Evolutionary conservation across 2,888 invertebrate genomes (phyloP).

Genomic region (Harpalus rubripes): DNA sequence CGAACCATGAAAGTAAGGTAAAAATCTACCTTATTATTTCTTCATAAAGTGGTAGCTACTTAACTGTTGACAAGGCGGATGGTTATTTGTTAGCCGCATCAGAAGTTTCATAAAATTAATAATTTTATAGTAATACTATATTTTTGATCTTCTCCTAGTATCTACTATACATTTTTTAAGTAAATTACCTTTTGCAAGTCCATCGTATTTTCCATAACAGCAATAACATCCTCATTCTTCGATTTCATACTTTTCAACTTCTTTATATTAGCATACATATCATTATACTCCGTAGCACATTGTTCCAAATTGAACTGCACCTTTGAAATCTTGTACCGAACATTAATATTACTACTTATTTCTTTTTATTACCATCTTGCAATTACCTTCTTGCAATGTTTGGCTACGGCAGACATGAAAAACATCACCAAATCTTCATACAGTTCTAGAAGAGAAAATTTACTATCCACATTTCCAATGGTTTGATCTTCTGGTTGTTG

Average conservation of each 20-base stretch:
- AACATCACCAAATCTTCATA: slow-evolving; percentile 75
- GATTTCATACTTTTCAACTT: slow-evolving; percentile 13
- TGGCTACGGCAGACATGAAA: slow-evolving; percentile 76
- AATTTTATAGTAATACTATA: too few species aligned
- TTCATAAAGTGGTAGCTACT: too few species aligned
- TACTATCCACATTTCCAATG: slow-evolving; percentile 72
- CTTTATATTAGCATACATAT: slow-evolving; percentile 15
- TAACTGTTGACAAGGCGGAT: too few species aligned
- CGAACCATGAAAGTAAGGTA: too few species aligned
- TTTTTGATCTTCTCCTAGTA: too few species aligned
- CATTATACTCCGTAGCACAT: slow-evolving; percentile 48
- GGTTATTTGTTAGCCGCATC: too few species aligned
- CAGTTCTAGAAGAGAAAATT: slow-evolving; percentile 74
- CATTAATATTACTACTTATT: too few species aligned
- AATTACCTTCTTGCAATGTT: slow-evolving; percentile 75
- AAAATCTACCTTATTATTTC: too few species aligned
- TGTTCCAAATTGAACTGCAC: slow-evolving; percentile 48
- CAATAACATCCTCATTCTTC: background rate
- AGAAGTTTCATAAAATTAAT: too few species aligned
- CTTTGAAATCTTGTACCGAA: slow-evolving; percentile 35
- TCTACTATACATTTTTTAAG: too few species aligned
- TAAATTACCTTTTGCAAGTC: slow-evolving; percentile 71
- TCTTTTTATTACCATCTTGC: background rate
- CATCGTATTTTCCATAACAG: slow-evolving; percentile 43
- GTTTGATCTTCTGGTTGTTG: slow-evolving; percentile 58